Evolutionary conservation across 2,113 vertebrate genomes (phyloP), one percentile per base, ranked within the genome.

Genomic region (Microtus pennsylvanicus): DNA sequence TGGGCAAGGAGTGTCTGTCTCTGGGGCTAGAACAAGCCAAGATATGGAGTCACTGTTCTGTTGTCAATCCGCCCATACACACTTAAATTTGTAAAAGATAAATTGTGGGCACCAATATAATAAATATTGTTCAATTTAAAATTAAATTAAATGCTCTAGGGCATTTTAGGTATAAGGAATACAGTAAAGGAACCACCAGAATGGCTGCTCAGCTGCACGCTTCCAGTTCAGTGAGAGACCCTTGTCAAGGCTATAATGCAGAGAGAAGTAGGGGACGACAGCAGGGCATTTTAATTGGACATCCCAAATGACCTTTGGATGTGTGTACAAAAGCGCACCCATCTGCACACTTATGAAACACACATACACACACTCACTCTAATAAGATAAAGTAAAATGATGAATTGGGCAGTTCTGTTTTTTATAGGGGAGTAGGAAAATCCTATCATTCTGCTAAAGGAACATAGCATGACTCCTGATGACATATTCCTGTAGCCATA

Each of bases 351-450:
- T 16, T 24, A 28, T 42, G 13, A 35, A 16, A 42, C 35, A 47
- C 74, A 70, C 33, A 17, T 16, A 70, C 70, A 72, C 70, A 69
- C 30, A 35, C 5, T 33, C 13, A n/a, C n/a, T 58, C 24, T 61
- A 21, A 22, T 55, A 33, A 78, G 76, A 17, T 81, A 58, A 83
- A 82, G 38, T 61, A 38, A 90, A 86, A 16, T 1, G 76, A 63
- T 91, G 83, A 91, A 76, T 67, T 45, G 96, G 80, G 21, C 55
- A 50, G 72, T 92, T 91, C 47, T 86, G 35, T 86, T 92, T 96
- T 82, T 89, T 83, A 85, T 89, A 86, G 95, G 86, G 47, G 80
- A 88, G 63, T 63, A n/a, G 58, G n/a, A 85, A 85, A 45, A 30
- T 10, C 30, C 38, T 9, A 7, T 28, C 50, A 55, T n/a, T 58